These are phyloP conservation scores for Percina caprodes DNA, from an alignment of 2,113 vertebrate species.

Conservation along the genomic window DNA sequence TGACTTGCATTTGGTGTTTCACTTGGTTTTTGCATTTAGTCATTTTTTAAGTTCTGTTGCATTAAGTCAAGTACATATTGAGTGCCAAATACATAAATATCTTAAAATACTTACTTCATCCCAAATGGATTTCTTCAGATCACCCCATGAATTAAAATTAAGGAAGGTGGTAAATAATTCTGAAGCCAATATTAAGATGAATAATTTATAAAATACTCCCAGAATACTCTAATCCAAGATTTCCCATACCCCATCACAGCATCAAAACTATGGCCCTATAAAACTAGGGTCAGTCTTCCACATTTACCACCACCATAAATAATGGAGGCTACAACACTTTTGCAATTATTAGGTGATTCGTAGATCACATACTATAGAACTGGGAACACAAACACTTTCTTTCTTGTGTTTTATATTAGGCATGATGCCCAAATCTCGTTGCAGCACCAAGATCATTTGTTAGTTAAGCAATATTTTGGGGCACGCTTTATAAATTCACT, in stretches of 20 bases:
- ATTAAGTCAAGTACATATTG: background rate
- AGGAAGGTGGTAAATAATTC: constrained; percentile 11
- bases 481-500: background rate
- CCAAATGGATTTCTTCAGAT: background rate
- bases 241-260: constrained; percentile 24
- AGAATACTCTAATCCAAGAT: constrained; percentile 42
- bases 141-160: background rate
- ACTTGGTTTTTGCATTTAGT: background rate
- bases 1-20: constrained; percentile 28
- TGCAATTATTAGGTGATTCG: constrained; percentile 62
- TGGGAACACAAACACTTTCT: constrained; percentile 27
- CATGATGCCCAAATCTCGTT: constrained; percentile 29
- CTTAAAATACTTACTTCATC: constrained; percentile 23
- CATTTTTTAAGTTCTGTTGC: background rate
- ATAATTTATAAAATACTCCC: constrained; percentile 24
- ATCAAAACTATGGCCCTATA: constrained; percentile 70
- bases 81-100: background rate
- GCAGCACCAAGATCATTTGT: constrained; percentile 58
- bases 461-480: constrained; percentile 36
- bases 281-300: constrained; percentile 74
- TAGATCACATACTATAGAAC: constrained; percentile 62
- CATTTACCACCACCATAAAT: constrained; percentile 44
- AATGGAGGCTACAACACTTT: constrained; percentile 55
- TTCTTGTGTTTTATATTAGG: background rate
- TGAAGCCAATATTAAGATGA: constrained; percentile 33